Percentiles rank a stretch among this genome's conserved stretches.
These are phyloP conservation scores for Turdus rufiventris DNA, from an alignment of 2,113 vertebrate species.

Conservation along the genomic window DNA sequence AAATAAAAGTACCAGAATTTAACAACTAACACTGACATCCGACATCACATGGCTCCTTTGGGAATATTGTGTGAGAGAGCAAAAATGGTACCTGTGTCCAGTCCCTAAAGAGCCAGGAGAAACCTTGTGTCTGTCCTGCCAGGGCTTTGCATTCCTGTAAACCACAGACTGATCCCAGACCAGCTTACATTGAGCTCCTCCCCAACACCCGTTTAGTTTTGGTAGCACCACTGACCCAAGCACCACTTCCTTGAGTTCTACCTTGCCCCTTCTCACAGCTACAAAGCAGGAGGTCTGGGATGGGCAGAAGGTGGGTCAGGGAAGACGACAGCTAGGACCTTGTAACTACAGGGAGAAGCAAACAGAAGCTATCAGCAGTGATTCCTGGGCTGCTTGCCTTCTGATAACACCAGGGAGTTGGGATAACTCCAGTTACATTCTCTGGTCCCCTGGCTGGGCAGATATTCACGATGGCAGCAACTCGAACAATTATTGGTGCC, in stretches of 20 bases:
- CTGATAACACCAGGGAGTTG: not conserved
- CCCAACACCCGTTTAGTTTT: accelerated
- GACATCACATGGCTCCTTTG: not conserved
- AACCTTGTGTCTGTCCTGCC: not conserved
- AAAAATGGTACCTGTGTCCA: not conserved
- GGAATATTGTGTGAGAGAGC: not conserved
- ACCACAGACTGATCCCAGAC: not conserved
- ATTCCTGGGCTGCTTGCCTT: not conserved
- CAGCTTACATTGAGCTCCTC: not conserved
- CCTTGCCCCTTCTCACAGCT: not conserved
- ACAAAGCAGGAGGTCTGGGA: not conserved
- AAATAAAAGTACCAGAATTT: not conserved
- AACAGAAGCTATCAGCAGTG: not conserved
- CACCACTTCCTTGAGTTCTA: not conserved
- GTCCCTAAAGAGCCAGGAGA: not conserved
- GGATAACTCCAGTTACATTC: not conserved
- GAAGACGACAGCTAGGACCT: not conserved
- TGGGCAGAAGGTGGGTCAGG: not conserved
- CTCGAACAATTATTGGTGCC: not conserved
- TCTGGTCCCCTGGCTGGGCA: not conserved
- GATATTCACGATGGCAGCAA: not conserved
- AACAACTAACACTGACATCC: constrained; percentile 1
- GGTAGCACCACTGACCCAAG: not conserved
- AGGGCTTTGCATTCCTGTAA: not conserved
- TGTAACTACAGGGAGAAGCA: not conserved